phyloP scores from a whole-genome alignment of 1,140 invertebrate species.

The Meloidogyne exigua region DNA sequence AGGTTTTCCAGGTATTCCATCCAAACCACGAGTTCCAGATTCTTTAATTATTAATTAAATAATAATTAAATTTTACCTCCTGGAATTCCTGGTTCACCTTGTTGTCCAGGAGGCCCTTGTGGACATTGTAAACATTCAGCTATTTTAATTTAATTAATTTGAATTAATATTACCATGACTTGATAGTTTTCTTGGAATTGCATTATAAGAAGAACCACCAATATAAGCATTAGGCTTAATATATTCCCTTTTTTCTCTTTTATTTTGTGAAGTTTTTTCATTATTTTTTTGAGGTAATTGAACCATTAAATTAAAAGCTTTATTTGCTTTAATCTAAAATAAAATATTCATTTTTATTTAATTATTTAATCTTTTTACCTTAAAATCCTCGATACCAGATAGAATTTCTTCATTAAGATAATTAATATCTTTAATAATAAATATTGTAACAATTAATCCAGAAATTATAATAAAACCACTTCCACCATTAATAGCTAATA shows the following conservation, averaged over 20 bases:
- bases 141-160: background rate
- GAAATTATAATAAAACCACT: background rate
- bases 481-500: background rate
- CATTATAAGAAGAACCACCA: background rate
- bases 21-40: constrained; percentile 9
- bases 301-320: background rate
- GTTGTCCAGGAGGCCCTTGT: constrained; percentile 15
- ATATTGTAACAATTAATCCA: background rate
- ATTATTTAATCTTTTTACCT: background rate
- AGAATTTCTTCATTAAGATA: background rate
- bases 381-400: background rate
- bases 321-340: background rate
- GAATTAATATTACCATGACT: background rate
- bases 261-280: background rate
- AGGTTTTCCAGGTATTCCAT: constrained; percentile 14
- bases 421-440: background rate
- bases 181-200: background rate
- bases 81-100: background rate
- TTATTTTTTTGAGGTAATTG: background rate
- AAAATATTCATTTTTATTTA: background rate
- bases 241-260: background rate
- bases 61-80: background rate
- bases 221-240: background rate
- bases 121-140: constrained; percentile 1
- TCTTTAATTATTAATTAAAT: background rate